Percentiles rank a stretch among this genome's conserved stretches.
Conservation (phyloP, 2,113 vertebrate species). For the Oryzias celebensis region DNA sequence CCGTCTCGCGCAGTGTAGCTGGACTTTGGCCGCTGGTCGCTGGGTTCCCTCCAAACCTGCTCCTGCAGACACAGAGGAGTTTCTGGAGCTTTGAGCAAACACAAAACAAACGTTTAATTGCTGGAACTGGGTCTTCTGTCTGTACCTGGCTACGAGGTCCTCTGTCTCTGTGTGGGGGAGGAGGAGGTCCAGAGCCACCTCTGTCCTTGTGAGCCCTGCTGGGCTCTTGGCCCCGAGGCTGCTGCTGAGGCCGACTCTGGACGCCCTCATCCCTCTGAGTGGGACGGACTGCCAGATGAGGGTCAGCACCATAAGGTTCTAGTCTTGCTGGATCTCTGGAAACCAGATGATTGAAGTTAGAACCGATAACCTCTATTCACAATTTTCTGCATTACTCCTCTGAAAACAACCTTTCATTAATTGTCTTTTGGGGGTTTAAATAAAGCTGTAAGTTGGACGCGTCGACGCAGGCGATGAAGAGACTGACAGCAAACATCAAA, state of each 20-base stretch:
- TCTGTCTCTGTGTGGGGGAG: conserved; percentile 66
- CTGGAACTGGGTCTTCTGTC: background rate
- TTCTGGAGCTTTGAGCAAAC: no score
- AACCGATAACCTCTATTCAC: no score
- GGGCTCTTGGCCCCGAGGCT: conserved; percentile 82
- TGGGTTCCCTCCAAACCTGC: conserved; percentile 68
- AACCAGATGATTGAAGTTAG: background rate
- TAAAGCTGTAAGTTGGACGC: no score
- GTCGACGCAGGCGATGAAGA: no score
- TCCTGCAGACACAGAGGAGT: conserved; percentile 36
- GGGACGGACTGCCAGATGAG: conserved; percentile 43
- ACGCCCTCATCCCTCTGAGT: conserved; percentile 52
- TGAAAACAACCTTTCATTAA: no score
- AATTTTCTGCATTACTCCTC: no score
- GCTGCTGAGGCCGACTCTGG: conserved; percentile 74
- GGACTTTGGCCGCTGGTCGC: conserved; percentile 86
- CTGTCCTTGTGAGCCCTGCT: conserved; percentile 57
- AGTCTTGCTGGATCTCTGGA: conserved; percentile 59
- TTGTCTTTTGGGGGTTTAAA: no score
- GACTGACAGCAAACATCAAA: no score
- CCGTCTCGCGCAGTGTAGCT: conserved; percentile 71
- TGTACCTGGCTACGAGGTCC: conserved; percentile 57
- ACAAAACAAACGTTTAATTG: no score
- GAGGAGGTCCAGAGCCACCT: conserved; percentile 50
- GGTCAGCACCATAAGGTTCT: conserved; percentile 56